These are phyloP conservation scores for Morpho achilles DNA, from an alignment of 2,888 invertebrate genomes.

Conservation along the genomic window DNA sequence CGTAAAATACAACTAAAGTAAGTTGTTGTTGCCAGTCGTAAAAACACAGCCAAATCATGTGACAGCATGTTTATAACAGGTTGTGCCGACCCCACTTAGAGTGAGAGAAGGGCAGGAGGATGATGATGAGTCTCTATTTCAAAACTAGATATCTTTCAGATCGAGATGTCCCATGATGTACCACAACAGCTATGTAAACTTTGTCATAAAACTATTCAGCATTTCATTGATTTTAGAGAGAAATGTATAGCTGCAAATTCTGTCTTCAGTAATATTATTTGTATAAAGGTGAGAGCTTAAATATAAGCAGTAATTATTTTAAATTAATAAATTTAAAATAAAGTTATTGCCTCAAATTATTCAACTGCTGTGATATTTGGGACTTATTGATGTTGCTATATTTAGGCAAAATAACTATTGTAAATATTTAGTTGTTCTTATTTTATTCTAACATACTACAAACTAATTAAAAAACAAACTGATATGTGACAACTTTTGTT, in stretches of 20 bases:
- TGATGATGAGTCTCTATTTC: neutral
- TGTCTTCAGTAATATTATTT: slow-evolving; percentile 32
- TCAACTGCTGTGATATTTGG: too few species aligned
- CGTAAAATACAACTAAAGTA: too few species aligned
- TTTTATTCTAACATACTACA: neutral
- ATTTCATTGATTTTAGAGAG: slow-evolving; percentile 46
- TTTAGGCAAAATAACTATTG: neutral
- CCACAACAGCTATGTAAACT: slow-evolving; percentile 45
- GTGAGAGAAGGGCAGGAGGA: too few species aligned
- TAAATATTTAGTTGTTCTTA: neutral
- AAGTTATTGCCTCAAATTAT: neutral
- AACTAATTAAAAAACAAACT: too few species aligned
- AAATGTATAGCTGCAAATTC: slow-evolving; percentile 44
- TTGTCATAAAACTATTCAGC: slow-evolving; percentile 40
- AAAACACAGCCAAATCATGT: too few species aligned
- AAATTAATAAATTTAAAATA: neutral
- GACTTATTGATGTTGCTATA: neutral
- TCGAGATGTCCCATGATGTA: slow-evolving; percentile 40
- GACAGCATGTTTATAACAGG: too few species aligned
- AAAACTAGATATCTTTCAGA: slow-evolving; percentile 34
- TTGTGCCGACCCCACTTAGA: too few species aligned
- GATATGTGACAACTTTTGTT: too few species aligned
- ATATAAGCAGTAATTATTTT: too few species aligned
- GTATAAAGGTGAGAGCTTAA: slow-evolving; percentile 21
- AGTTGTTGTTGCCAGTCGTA: too few species aligned